Base-by-base conservation (phyloP, 2,797 vertebrate species). In the Sebastes hubbsi region DNA sequence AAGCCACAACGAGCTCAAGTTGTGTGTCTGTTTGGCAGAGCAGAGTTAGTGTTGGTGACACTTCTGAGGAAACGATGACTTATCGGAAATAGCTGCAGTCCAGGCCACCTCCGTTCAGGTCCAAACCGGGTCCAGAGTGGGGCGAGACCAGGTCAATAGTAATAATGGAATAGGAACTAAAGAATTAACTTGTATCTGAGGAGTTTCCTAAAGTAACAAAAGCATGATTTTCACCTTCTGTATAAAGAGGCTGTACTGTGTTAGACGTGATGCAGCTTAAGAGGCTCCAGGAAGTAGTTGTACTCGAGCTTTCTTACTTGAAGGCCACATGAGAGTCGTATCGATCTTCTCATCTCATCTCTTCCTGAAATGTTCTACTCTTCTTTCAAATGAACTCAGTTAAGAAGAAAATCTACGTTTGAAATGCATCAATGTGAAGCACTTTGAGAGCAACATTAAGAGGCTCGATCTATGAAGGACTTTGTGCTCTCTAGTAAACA, bases 31-130 rank as follows among this genome's bases (percentile, higher is more conserved):
- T 61, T 80, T 75, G 82, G 76, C 24, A 20, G 22, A 32, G 60
- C 34, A 0, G 14, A 14, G 27, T 55, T 46, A 61, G 63, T 63
- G 13, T 67, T 74, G 70, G 71, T 68, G 74, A 61, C 82, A 36
- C 76, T 36, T 72, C 61, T 64, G 70, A 82, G 81, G 61, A 60
- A 69, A 72, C 13, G 9, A 30, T 14, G 46, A 73, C 38, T 79
- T 27, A 46, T 58, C 56, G 24, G 75, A 54, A 77, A 60, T 8
- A 14, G 62, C 59, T 55, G 46, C 71, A 14, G 52, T 25, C 64
- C 24, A 32, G 67, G 36, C 64, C 30, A n/a, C 30, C 30, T 46
- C 3, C 14, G 72, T 71, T 71, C 54, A 61, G 56, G 24, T 49
- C 54, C 30, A 54, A 59, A 12, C 59, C 3, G 13, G 30, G 22